Percentiles rank a stretch among this genome's conserved stretches.
Conservation (phyloP, 2,113 vertebrate species). For the Catagonus wagneri region DNA sequence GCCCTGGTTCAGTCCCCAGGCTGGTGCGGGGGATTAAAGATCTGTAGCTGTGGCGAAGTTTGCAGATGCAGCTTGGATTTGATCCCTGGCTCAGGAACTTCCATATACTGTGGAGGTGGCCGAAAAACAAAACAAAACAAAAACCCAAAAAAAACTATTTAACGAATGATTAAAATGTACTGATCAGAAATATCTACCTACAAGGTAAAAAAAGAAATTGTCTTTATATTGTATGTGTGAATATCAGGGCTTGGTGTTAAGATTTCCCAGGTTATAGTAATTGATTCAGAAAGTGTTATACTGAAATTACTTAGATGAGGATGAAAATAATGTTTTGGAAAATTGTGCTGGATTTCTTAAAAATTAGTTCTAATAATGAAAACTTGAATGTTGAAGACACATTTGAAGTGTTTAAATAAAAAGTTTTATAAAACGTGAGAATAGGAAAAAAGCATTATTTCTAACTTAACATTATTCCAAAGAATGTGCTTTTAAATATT, state of each 20-base stretch:
- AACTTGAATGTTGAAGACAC: slow-evolving; percentile 4
- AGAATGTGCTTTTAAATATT: slow-evolving; percentile 50
- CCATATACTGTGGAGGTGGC: no score
- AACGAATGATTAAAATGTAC: neutral
- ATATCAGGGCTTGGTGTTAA: neutral
- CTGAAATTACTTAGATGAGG: slow-evolving; percentile 48
- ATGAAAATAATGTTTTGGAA: slow-evolving; percentile 46
- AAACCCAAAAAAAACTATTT: no score
- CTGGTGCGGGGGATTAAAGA: no score
- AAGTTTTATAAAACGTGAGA: slow-evolving; percentile 14
- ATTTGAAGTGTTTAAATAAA: slow-evolving; percentile 6
- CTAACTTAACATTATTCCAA: slow-evolving; percentile 35
- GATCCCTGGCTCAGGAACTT: no score
- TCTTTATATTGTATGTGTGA: slow-evolving; percentile 16
- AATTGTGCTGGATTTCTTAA: neutral
- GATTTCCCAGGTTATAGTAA: slow-evolving; percentile 6
- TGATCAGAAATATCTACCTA: neutral
- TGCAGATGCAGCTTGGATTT: no score
- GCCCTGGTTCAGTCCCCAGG: no score
- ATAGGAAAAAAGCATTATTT: slow-evolving; percentile 30
- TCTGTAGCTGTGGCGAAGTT: no score
- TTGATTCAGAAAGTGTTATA: slow-evolving; percentile 31
- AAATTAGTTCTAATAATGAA: slow-evolving; percentile 41
- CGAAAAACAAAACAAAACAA: no score
- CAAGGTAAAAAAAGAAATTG: neutral